These are phyloP conservation scores for Zaprionus vittiger DNA, from an alignment of 1,140 invertebrate genomes.

Conservation along the genomic window DNA sequence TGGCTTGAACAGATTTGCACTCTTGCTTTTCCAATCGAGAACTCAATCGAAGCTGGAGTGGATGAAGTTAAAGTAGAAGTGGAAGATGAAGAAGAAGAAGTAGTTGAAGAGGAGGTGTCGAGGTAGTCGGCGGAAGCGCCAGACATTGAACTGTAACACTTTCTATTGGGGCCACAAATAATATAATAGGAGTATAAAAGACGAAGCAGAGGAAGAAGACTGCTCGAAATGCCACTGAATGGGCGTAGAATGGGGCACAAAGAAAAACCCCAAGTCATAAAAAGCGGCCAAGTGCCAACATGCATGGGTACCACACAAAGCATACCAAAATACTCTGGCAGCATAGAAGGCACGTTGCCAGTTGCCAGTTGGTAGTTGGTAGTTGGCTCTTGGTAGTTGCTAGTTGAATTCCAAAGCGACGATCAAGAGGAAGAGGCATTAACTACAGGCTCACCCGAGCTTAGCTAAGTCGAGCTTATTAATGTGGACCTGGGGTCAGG, in stretches of 20 bases:
- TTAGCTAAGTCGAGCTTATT: constrained; percentile 63
- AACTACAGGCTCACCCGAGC: constrained; percentile 30
- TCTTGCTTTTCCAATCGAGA: constrained; percentile 60
- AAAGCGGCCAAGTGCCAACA: constrained; percentile 73
- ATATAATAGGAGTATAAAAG: constrained; percentile 46
- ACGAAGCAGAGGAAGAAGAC: constrained; percentile 21
- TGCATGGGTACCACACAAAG: constrained; percentile 66
- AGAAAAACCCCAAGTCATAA: constrained; percentile 34
- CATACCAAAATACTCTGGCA: constrained; percentile 56
- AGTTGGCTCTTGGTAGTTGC: constrained; percentile 13
- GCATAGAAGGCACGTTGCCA: constrained; percentile 55
- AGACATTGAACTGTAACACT: constrained; percentile 83
- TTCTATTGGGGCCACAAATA: constrained; percentile 71
- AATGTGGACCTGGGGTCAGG: constrained; percentile 52
- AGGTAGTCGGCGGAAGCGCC: constrained; percentile 54
- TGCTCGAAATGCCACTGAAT: constrained; percentile 72
- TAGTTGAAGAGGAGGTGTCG: too few relatives aligned
- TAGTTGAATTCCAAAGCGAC: constrained; percentile 32
- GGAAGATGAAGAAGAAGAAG: not conserved
- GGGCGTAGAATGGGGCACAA: constrained; percentile 53
- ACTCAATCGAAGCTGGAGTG: not conserved
- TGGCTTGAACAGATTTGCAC: constrained; percentile 49
- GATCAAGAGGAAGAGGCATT: constrained; percentile 32
- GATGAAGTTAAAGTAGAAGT: not conserved
- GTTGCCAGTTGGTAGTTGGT: constrained; percentile 1